Evolutionary conservation across 2,113 vertebrate genomes (phyloP).

Genomic region (Aix galericulata): DNA sequence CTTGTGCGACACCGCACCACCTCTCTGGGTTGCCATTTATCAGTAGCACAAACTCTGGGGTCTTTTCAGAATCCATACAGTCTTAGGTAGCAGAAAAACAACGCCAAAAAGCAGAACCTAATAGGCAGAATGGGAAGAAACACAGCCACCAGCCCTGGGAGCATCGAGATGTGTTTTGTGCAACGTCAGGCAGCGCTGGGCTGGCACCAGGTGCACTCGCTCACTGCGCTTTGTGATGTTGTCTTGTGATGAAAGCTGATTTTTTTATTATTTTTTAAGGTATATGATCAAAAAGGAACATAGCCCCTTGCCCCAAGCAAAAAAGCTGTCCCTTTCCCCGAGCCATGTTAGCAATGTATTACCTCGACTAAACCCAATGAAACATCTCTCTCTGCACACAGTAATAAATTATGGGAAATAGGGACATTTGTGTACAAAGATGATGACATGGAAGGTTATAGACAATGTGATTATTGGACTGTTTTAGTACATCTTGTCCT

Average conservation of each 20-base stretch:
- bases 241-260: not conserved
- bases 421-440: conserved; percentile 30
- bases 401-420: conserved; percentile 8
- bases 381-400: not conserved
- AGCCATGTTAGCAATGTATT: not conserved
- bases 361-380: conserved; percentile 29
- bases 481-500: conserved; percentile 36
- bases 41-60: not conserved
- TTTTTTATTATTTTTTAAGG: not conserved
- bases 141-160: not conserved
- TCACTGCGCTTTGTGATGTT: not conserved
- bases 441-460: conserved; percentile 29
- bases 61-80: not conserved
- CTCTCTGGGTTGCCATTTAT: not conserved
- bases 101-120: not conserved
- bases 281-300: not conserved
- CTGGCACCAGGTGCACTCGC: not conserved
- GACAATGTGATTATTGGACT: conserved; percentile 28
- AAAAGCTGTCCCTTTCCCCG: not conserved
- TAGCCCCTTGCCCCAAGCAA: not conserved
- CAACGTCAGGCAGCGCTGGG: not conserved
- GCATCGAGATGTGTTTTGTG: not conserved
- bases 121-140: not conserved
- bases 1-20: not conserved
- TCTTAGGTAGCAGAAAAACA: not conserved